Evolutionary conservation across 2,888 invertebrate species (phyloP), one percentile per base, ranked within the genome.

Genomic region (Eucera pruinosa): DNA sequence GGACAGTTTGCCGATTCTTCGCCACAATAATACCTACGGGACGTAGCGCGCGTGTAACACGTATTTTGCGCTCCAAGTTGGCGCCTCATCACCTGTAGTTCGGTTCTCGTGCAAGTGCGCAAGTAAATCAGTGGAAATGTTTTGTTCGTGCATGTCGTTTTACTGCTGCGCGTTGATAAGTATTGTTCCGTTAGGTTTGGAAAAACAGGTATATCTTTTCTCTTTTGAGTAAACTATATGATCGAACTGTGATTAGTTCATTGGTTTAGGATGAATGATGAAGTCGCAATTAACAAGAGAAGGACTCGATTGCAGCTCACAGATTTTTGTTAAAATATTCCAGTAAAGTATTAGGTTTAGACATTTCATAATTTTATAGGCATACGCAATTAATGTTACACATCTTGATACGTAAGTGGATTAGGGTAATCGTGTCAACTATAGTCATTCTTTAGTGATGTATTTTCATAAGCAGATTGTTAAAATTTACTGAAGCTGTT

Each of bases 1-100:
- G n/a, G 41, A 27, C 62, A 33, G 43, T 36, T 30, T 62, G 39
- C 20, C 50, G 57, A 62, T 57, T 73, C 62, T 57, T 57, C 62
- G 57, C n/a, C 36, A 43, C 62, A 68, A 62, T 48, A 41, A 67
- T 67, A 62, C 25, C 36, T 47, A 15, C 25, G 39, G 15, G 27
- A 20, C 15, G 39, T 11, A 25, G 23, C 23, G 30, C 23, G 27
- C 9, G 33, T 25, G 50, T 45, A 39, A 50, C 30, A 30, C 25
- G 64, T 45, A 39, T 36, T 47, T 18, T 9, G 1, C 11, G 41
- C 27, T 18, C 2, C 23, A 11, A 43, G 18, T 41, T 6, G 27
- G 9, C 50, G 23, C 25, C 6, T 33, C 2, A n/a, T 1, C 18
- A n/a, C 11, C 6, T 43, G 43, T 43, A 27, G 25, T 41, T 43